These are phyloP conservation scores for Agelastica alni DNA, from an alignment of 2,888 invertebrate species.

Conservation along the genomic window DNA sequence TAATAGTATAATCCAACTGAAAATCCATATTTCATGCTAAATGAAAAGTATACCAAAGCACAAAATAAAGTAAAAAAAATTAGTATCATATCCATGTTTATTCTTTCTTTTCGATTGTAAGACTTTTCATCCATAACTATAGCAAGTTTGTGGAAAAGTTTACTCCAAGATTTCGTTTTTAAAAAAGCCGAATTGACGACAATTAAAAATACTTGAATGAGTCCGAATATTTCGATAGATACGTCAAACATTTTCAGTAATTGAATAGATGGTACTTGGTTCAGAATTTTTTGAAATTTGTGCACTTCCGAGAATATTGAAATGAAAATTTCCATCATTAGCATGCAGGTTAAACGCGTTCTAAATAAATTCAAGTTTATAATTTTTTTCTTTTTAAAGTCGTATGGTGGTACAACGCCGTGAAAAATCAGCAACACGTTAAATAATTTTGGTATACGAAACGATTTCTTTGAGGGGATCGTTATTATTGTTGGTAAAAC, in stretches of 20 bases:
- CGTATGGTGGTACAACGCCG: background rate
- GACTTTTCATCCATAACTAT: background rate
- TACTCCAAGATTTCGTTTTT: background rate
- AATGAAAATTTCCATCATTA: background rate
- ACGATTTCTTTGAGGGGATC: background rate
- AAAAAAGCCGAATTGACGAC: background rate
- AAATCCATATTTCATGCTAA: background rate
- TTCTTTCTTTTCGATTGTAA: background rate
- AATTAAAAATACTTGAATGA: background rate
- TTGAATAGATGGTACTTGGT: background rate
- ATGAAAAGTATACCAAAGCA: background rate
- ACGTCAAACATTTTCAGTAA: background rate
- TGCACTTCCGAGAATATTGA: background rate
- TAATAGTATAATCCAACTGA: background rate
- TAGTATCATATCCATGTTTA: background rate
- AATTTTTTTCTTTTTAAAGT: background rate
- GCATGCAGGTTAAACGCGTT: background rate
- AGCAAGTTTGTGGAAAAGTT: background rate
- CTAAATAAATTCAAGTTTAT: background rate
- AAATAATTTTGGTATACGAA: background rate
- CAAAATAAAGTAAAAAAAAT: background rate
- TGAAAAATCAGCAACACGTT: background rate
- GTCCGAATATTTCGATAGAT: background rate
- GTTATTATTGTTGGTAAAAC: background rate
- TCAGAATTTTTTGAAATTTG: background rate